Percentiles rank a stretch among this genome's conserved stretches.
Conservation (phyloP, 2,888 invertebrate genomes). For the Zygogramma bicolorata region DNA sequence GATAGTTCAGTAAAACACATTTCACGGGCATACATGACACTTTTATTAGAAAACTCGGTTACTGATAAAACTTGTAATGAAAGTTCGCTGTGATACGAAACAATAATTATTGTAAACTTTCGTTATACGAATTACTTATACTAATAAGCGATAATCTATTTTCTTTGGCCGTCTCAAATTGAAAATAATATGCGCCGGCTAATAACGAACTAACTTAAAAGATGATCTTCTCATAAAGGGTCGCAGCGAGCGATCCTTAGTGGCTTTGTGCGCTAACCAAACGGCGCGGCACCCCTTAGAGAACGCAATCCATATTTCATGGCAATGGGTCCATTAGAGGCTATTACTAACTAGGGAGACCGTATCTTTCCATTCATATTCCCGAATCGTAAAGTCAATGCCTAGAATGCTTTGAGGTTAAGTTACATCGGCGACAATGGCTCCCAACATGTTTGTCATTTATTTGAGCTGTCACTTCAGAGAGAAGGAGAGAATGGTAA, state of each 20-base stretch:
- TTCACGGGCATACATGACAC: too few relatives aligned
- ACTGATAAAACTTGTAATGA: too few relatives aligned
- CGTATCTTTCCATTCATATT: slow-evolving; percentile 54
- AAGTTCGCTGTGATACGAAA: too few relatives aligned
- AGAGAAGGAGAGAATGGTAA: slow-evolving; percentile 39
- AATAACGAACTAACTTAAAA: neutral
- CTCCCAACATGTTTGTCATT: slow-evolving; percentile 62
- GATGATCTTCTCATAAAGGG: slow-evolving; percentile 12
- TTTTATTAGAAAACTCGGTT: too few relatives aligned
- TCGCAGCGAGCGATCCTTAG: slow-evolving; percentile 29
- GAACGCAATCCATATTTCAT: slow-evolving; percentile 63
- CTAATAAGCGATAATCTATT: neutral
- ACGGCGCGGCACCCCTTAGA: slow-evolving; percentile 55
- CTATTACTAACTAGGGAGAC: slow-evolving; percentile 61
- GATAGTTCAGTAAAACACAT: too few relatives aligned
- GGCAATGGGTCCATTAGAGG: slow-evolving; percentile 64
- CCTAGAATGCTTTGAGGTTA: slow-evolving; percentile 61
- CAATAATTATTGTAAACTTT: neutral
- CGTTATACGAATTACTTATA: neutral
- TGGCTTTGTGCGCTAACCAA: slow-evolving; percentile 47
- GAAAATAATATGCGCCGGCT: neutral
- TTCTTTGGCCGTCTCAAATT: neutral
- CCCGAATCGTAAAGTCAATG: slow-evolving; percentile 54
- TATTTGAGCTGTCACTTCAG: slow-evolving; percentile 58
- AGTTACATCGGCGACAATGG: slow-evolving; percentile 61